Base-by-base conservation (phyloP, 2,888 invertebrate species). In the Masnerella sp. region DNA sequence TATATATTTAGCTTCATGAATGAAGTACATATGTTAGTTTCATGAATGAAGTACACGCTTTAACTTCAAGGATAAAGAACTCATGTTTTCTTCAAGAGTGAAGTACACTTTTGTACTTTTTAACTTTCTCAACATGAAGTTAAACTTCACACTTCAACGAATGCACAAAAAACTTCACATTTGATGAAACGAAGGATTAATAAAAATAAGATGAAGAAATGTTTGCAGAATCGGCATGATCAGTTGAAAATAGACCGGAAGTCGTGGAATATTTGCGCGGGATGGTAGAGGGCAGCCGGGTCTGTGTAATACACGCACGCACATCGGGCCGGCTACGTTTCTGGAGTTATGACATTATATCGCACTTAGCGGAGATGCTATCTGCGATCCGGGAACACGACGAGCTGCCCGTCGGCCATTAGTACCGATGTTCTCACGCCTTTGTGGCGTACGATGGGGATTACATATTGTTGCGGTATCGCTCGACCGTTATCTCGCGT, bases 371-470 rank as follows among this genome's bases (percentile, higher is more conserved):
- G 76, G 79, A 80, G 81, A 81, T 81, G 76, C 77, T 80, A 81
- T 82, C 81, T 78, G 76, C 64, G 69, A 79, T 78, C 76, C 77
- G 73, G 76, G 74, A 78, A 81, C 81, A 80, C 81, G 79, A 81
- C 80, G 78, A 78, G 79, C 78, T 79, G 81, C 78, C 80, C 81
- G 80, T 80, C 77, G 79, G 77, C 81, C 82, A 82, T 82, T 81
- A 81, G 81, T 80, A 82, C 81, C 81, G 79, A 79, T 81, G 81
- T 82, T 82, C 82, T 82, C 82, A 82, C 82, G 82, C 82, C 82
- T 81, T 78, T 80, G 78, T 77, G 75, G 75, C 75, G 59, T 74
- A 69, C 69, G 75, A 78, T 64, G 62, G 32, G 77, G 74, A 77
- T 79, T 81, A 79, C 80, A 78, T 79, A 81, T 81, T 80, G 77